Conservation (phyloP, 2,888 invertebrate species). For the Cephus rjabovi region DNA sequence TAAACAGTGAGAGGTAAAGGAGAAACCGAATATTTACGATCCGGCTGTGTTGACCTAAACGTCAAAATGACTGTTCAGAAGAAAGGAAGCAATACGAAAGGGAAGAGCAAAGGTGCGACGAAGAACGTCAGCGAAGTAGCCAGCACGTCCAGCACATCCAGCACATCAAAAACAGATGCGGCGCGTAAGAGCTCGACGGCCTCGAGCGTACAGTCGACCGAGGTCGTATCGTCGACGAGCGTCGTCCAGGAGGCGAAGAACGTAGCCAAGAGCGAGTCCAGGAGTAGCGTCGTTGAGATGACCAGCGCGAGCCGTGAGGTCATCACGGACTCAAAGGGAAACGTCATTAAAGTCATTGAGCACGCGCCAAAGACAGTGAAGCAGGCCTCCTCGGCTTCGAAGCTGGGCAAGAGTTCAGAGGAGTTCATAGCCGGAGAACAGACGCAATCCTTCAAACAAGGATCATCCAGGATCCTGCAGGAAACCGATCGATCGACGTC, state of each 20-base stretch:
- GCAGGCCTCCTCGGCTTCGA: slow-evolving; percentile 29
- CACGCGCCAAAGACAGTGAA: slow-evolving; percentile 35
- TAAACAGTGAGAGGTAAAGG: slow-evolving; percentile 11
- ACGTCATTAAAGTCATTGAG: slow-evolving; percentile 52
- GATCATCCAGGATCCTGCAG: not conserved
- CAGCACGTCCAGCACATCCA: slow-evolving; percentile 20
- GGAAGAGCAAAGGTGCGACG: slow-evolving; percentile 21
- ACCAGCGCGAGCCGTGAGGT: slow-evolving; percentile 53
- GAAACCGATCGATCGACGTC: slow-evolving; percentile 10
- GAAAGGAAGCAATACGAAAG: slow-evolving; percentile 32
- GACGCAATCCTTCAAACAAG: slow-evolving; percentile 28
- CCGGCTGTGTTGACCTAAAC: slow-evolving; percentile 7
- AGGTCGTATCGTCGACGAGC: slow-evolving; percentile 47
- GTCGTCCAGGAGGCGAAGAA: slow-evolving; percentile 52
- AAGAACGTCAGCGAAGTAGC: slow-evolving; percentile 29
- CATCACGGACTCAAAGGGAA: slow-evolving; percentile 56
- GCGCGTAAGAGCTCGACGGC: slow-evolving; percentile 29
- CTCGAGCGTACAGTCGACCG: slow-evolving; percentile 33
- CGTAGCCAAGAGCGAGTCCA: slow-evolving; percentile 44
- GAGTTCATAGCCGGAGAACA: slow-evolving; percentile 50
- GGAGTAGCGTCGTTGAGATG: slow-evolving; percentile 49
- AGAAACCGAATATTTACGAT: not conserved
- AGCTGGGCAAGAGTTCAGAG: slow-evolving; percentile 36
- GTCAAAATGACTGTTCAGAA: slow-evolving; percentile 40
- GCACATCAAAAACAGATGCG: slow-evolving; percentile 27